Conservation (phyloP, 2,113 vertebrate genomes). For the crab-eating macaque (Macaca fascicularis) region DNA sequence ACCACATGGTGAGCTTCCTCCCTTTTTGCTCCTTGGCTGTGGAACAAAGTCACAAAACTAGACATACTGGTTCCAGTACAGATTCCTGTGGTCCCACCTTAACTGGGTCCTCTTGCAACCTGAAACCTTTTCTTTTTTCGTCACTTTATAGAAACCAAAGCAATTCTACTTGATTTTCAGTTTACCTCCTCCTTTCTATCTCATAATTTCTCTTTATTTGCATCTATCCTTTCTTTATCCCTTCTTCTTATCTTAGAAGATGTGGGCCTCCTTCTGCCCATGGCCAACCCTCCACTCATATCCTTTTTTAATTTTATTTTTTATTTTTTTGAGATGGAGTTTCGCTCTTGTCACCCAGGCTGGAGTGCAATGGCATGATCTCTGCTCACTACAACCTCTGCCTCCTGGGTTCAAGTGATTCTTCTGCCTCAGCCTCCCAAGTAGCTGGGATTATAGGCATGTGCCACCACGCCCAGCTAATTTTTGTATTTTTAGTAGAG, state of each 20-base stretch:
- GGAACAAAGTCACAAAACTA: not conserved
- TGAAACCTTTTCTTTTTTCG: not conserved
- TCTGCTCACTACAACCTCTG: no score
- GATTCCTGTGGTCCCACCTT: not conserved
- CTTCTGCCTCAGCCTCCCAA: no score
- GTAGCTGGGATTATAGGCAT: no score
- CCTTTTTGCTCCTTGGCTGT: not conserved
- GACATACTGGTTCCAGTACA: not conserved
- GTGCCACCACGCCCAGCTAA: no score
- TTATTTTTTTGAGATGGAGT: no score
- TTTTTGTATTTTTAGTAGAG: no score
- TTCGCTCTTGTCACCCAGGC: no score
- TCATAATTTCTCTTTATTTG: not conserved
- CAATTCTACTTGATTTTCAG: not conserved
- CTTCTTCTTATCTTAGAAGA: not conserved
- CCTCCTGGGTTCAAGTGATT: no score
- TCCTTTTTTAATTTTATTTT: not conserved
- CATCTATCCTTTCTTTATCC: not conserved
- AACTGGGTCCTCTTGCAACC: not conserved
- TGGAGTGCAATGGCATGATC: no score
- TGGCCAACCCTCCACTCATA: not conserved
- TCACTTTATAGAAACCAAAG: constrained; percentile 18
- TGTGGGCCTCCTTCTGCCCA: not conserved
- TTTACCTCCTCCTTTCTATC: not conserved
- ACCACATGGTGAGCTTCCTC: not conserved